phyloP scores from a whole-genome alignment of 2,797 vertebrate genomes.

The Pogonophryne albipinna region DNA sequence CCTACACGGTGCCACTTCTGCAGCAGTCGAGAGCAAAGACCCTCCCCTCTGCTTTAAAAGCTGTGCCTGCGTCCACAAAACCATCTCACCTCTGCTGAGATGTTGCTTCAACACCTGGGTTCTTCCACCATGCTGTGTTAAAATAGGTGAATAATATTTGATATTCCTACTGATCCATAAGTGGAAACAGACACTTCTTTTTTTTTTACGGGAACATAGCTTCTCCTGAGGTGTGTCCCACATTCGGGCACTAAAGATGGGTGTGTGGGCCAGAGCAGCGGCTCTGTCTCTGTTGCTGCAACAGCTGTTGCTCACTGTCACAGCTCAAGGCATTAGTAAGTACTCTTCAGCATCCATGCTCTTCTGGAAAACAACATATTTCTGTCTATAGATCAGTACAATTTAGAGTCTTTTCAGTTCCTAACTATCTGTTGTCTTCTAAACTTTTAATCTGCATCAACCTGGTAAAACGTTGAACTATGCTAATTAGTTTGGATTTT shows the following conservation, averaged over 20 bases:
- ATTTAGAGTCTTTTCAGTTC: not conserved
- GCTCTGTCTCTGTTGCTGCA: conserved; percentile 84
- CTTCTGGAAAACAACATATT: conserved; percentile 8
- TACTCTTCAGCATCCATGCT: conserved; percentile 24
- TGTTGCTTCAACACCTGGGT: conserved; percentile 54
- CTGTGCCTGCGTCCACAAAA: conserved; percentile 61
- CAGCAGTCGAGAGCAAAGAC: conserved; percentile 51
- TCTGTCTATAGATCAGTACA: conserved; percentile 11
- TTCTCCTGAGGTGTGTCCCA: conserved; percentile 31
- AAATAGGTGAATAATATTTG: conserved; percentile 4
- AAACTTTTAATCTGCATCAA: conserved; percentile 2
- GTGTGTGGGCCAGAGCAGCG: conserved; percentile 67
- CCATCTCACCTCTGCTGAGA: conserved; percentile 71
- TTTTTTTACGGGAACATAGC: conserved; percentile 5
- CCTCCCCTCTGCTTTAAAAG: conserved; percentile 80
- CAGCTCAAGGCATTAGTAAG: conserved; percentile 91
- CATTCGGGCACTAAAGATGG: conserved; percentile 66
- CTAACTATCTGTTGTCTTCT: conserved; percentile 8
- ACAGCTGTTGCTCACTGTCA: conserved; percentile 80
- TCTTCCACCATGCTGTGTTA: conserved; percentile 28
- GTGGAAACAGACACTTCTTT: conserved; percentile 19
- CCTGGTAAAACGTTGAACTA: not conserved
- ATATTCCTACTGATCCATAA: conserved; percentile 25
- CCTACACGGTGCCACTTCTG: conserved; percentile 52
- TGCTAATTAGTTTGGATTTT: conserved; percentile 10